These are phyloP conservation scores for Scleropages formosus DNA, from an alignment of 2,797 vertebrate genomes.

Conservation along the genomic window DNA sequence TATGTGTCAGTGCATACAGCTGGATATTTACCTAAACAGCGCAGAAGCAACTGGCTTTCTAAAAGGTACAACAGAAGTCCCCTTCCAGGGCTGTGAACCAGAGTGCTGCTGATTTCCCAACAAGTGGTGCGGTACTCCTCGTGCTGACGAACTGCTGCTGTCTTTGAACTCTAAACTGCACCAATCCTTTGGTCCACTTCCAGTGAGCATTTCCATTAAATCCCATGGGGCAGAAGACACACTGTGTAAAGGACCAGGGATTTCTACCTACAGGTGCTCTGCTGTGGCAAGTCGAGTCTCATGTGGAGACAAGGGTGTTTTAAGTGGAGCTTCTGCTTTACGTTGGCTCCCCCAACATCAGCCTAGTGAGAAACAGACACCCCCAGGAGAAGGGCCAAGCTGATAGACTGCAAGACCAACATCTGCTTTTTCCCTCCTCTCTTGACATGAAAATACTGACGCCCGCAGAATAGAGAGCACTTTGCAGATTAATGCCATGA, in stretches of 20 bases:
- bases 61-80: neutral
- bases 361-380: neutral
- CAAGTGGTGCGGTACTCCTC: neutral
- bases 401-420: neutral
- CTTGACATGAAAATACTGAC: conserved; percentile 7
- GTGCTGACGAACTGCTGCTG: neutral
- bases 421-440: neutral
- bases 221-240: neutral
- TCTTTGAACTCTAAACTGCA: neutral
- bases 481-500: conserved; percentile 25
- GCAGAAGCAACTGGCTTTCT: neutral
- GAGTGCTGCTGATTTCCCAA: neutral
- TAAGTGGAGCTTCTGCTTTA: neutral
- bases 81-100: no score
- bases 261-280: neutral
- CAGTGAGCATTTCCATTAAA: neutral
- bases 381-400: neutral
- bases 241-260: neutral
- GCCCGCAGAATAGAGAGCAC: neutral
- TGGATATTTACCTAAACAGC: neutral
- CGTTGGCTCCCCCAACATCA: neutral
- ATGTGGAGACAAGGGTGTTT: neutral
- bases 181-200: neutral
- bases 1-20: neutral
- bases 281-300: neutral